These are phyloP conservation scores for Mus musculus DNA, from an alignment of 2,113 vertebrate species.

Conservation along the genomic window DNA sequence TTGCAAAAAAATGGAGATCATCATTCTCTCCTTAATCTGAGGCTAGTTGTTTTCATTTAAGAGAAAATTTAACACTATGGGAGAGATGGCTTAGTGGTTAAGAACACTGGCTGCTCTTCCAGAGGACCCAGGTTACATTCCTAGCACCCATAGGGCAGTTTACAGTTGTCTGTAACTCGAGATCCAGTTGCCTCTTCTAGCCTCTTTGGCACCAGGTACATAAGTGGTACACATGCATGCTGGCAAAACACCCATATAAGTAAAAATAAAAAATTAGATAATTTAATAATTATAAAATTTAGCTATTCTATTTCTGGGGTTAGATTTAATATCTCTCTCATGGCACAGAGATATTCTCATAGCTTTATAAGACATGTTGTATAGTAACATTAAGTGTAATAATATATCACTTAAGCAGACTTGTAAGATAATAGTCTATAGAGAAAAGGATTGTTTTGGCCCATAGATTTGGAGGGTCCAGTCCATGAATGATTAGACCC, in stretches of 20 bases:
- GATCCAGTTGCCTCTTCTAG: background rate
- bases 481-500: background rate
- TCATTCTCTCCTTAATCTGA: constrained; percentile 29
- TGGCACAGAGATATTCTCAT: background rate
- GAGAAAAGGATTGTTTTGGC: background rate
- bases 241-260: background rate
- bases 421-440: background rate
- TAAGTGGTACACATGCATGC: background rate
- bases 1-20: background rate
- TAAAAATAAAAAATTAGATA: background rate
- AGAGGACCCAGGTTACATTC: background rate
- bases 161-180: background rate
- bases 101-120: background rate
- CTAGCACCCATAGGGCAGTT: background rate
- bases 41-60: constrained; percentile 23
- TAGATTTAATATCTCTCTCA: constrained; percentile 28
- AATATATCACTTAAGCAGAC: background rate
- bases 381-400: background rate
- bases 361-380: background rate
- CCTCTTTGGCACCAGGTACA: background rate
- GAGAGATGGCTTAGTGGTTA: background rate
- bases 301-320: background rate
- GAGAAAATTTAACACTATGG: background rate
- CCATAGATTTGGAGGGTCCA: background rate
- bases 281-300: no score